Evolutionary conservation across 2,797 vertebrate species (phyloP).

Genomic region (Sebastes hubbsi): DNA sequence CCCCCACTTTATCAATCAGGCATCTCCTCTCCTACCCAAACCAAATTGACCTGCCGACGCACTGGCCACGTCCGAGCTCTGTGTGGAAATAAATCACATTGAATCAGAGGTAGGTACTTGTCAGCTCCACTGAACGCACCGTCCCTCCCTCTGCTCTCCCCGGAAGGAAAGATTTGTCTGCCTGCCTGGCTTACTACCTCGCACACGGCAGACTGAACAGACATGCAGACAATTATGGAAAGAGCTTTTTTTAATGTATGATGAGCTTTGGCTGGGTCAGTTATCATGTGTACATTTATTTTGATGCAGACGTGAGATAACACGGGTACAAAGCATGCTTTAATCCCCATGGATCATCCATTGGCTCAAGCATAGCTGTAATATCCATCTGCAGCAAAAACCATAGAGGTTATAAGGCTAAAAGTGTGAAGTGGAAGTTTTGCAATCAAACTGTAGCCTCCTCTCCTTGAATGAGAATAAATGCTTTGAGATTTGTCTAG

Average conservation of each 20-base stretch:
- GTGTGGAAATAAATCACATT: slow-evolving; percentile 74
- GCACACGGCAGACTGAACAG: slow-evolving; percentile 37
- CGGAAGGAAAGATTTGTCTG: slow-evolving; percentile 27
- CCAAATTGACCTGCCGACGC: slow-evolving; percentile 73
- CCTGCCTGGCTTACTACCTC: slow-evolving; percentile 10
- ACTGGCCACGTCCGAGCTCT: slow-evolving; percentile 47
- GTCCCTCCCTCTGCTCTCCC: slow-evolving; percentile 26
- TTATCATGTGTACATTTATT: slow-evolving; percentile 1
- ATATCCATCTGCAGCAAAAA: neutral
- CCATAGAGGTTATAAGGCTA: neutral
- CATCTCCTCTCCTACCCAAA: slow-evolving; percentile 56
- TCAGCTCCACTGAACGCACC: slow-evolving; percentile 59
- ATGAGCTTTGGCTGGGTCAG: neutral
- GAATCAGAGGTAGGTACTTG: slow-evolving; percentile 69
- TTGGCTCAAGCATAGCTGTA: neutral
- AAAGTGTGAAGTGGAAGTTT: slow-evolving; percentile 13
- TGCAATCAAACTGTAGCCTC: slow-evolving; percentile 18
- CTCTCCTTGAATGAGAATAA: slow-evolving; percentile 23
- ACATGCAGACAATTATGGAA: slow-evolving; percentile 25
- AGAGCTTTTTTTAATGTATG: slow-evolving; percentile 14
- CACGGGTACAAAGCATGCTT: neutral
- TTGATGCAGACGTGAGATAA: neutral
- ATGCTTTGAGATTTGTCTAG: slow-evolving; percentile 32
- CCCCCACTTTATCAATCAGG: slow-evolving; percentile 70
- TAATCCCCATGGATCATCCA: neutral